Evolutionary conservation across 2,888 invertebrate species (phyloP), one percentile per base, ranked within the genome.

Genomic region (Xylota segnis): DNA sequence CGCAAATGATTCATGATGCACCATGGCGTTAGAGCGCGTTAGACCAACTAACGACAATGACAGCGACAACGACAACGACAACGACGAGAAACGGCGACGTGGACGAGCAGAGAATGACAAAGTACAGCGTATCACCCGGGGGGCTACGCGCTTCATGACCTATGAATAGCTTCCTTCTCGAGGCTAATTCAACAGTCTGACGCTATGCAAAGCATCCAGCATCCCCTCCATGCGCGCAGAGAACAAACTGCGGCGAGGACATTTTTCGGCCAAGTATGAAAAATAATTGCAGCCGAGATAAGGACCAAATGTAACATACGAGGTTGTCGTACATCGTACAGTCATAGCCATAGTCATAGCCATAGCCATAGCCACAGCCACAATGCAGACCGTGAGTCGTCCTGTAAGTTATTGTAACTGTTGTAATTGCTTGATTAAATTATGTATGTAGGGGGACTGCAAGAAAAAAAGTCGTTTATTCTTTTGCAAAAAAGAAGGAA

Each of bases 1-100:
- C 43, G 27, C 12, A 23, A 75, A 79, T 84, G 79, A 81, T 84
- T 84, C 84, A 81, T 84, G 54, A 66, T 84, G 84, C 81, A 75
- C 70, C 65, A 84, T 32, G 59, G 65, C 56, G 76, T 52, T 77
- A 45, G 32, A 29, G 43, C 66, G 72, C 47, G 74, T 74, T 74
- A 81, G 66, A 81, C 59, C 61, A 79, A 50, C 79, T 68, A 74
- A 79, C 52, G 74, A 50, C 56, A 52, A 16, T 71, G 71, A 65
- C 16, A 58, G 32, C 63, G 61, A 37, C 16, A 4, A 32, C 34
- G 32, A 72, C 23, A 3, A 23, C 23, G 14, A 54, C 18, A 45
- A 54, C 65, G 16, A 66, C 23, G 3, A 23, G 23, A 23, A 23
- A 23, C 23, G 23, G 3, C 23, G 23, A 23, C 23, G 23, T 23